Base-by-base conservation (phyloP, 2,113 vertebrate genomes). In the Uria lomvia region DNA sequence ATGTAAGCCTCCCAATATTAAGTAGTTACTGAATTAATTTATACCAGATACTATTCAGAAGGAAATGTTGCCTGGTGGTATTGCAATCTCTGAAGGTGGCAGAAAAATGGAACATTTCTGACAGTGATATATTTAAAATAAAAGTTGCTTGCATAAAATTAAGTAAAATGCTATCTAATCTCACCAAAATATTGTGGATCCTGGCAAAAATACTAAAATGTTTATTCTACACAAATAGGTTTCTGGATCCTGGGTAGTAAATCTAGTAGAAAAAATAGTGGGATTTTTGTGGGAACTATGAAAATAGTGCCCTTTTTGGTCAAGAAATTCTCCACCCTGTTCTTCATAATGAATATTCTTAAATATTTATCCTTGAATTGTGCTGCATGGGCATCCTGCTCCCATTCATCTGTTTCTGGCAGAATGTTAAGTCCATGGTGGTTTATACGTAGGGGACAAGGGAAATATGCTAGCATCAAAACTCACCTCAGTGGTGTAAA, bases 401-500 rank as follows among this genome's bases (percentile, higher is more conserved):
- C 29, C 74, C 1, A 0, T 19, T 45, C 59, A 12, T 22, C 21
- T 52, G 45, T 24, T 80, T 19, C 40, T 60, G 47, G 22, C 30
- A 55, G 74, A 42, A 30, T 6, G 38, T 15, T 15, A 58, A 12
- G 20, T 36, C 67, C 3, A 1, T 18, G 10, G 8, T 34, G 30
- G 43, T 9, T 43, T 6, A 2, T 0, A 10, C 0, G 0, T 21
- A n/a, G 23, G 24, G 56, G 22, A 27, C 15, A 52, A 34, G 63
- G 45, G 62, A 12, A 32, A n/a, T 7, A 23, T 4, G 2, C 11
- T 1, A 6, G 24, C 60, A 74, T 14, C 66, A n/a, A 34, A 38
- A 79, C 98, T 98, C 86, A 98, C 98, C 98, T 96, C 78, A 98
- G 97, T 0, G 96, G 97, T 3, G 97, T 97, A 93, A 98, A 98